phyloP scores from a whole-genome alignment of 2,113 vertebrate species.

The zebrafish (Danio rerio) region DNA sequence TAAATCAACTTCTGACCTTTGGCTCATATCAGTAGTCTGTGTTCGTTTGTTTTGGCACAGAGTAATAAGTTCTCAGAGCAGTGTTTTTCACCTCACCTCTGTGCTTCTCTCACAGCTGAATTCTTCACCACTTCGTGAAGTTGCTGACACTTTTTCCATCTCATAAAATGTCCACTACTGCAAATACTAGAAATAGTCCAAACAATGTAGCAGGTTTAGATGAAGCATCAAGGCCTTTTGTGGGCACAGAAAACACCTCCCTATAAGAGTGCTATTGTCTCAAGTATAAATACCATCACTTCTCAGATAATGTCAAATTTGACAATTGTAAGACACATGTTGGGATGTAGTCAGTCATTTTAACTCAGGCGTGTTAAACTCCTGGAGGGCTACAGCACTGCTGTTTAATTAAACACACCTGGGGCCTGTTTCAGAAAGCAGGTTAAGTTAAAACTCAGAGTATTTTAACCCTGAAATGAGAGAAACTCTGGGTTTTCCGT shows the following conservation, averaged over 20 bases:
- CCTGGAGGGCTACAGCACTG: too few relatives aligned
- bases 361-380: too few relatives aligned
- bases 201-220: neutral
- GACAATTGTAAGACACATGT: too few relatives aligned
- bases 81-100: neutral
- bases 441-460: too few relatives aligned
- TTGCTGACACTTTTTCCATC: neutral
- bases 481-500: too few relatives aligned
- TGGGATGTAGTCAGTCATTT: too few relatives aligned
- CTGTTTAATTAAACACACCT: too few relatives aligned
- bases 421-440: too few relatives aligned
- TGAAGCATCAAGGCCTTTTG: neutral
- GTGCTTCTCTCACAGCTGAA: neutral
- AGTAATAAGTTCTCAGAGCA: neutral
- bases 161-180: neutral
- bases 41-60: neutral
- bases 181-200: neutral
- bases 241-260: neutral
- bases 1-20: neutral
- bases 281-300: too few relatives aligned
- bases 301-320: too few relatives aligned
- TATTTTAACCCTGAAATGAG: too few relatives aligned
- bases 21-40: neutral
- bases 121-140: conserved; percentile 8
- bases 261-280: too few relatives aligned